Evolutionary conservation across 2,888 invertebrate genomes (phyloP).

Genomic region (Acanthosepion pharaonis): DNA sequence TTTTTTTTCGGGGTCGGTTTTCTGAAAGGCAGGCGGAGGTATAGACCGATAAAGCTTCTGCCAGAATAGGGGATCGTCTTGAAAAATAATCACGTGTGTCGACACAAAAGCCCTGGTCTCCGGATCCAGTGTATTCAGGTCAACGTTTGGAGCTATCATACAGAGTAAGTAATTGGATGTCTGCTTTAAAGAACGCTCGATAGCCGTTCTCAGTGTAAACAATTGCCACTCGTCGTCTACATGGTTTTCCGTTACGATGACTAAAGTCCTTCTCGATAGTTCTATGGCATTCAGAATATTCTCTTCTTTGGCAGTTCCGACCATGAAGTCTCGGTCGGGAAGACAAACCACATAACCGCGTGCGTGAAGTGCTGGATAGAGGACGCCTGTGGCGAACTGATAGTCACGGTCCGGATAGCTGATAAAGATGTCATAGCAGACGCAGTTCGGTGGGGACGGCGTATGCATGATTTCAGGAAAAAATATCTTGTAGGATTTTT

Average conservation of each 20-base stretch:
- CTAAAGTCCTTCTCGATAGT: slow-evolving; percentile 53
- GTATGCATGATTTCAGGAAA: slow-evolving; percentile 40
- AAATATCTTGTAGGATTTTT: slow-evolving; percentile 48
- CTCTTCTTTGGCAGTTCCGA: slow-evolving; percentile 58
- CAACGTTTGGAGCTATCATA: slow-evolving; percentile 51
- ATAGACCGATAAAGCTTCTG: slow-evolving; percentile 36
- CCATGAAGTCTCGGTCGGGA: slow-evolving; percentile 59
- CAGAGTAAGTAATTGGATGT: slow-evolving; percentile 58
- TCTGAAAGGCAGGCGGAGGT: background rate
- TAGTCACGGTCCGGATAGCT: slow-evolving; percentile 56
- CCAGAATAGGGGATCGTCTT: slow-evolving; percentile 34
- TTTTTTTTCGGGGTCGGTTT: background rate
- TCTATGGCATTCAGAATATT: slow-evolving; percentile 57
- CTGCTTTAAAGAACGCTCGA: slow-evolving; percentile 56
- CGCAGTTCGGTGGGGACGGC: background rate
- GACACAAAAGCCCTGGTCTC: slow-evolving; percentile 2
- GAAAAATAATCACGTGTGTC: background rate
- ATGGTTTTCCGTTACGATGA: slow-evolving; percentile 54
- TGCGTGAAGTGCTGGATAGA: slow-evolving; percentile 53
- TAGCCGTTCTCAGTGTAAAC: slow-evolving; percentile 56
- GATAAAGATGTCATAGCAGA: slow-evolving; percentile 53
- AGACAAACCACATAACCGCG: slow-evolving; percentile 54
- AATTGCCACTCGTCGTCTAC: slow-evolving; percentile 58
- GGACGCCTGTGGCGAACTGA: slow-evolving; percentile 52
- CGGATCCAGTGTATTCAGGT: slow-evolving; percentile 35